phyloP scores from a whole-genome alignment of 2,113 vertebrate species.

The Labeo rohita region DNA sequence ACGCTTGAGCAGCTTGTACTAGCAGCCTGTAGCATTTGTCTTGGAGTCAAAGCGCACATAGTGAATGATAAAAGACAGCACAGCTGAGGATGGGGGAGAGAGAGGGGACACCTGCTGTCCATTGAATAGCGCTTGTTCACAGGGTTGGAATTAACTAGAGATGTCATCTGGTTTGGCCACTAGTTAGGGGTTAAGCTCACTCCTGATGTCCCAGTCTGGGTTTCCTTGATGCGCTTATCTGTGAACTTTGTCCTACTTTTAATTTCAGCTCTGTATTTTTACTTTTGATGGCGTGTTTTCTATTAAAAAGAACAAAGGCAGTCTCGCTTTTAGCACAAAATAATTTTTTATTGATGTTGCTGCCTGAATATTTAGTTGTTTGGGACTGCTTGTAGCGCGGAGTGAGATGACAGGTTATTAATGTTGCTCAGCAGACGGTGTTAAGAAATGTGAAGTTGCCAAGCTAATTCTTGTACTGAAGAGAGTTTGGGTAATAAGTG shows the following conservation, averaged over 20 bases:
- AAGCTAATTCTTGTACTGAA: constrained; percentile 7
- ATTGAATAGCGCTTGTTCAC: constrained; percentile 30
- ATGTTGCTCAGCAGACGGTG: background rate
- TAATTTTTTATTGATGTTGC: background rate
- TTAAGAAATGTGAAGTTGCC: background rate
- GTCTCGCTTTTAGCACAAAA: background rate
- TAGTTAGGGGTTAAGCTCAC: constrained; percentile 39
- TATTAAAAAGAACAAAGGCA: background rate
- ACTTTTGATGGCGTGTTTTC: background rate
- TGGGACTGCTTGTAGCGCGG: background rate
- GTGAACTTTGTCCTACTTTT: constrained; percentile 51
- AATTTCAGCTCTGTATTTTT: background rate
- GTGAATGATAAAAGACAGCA: constrained; percentile 48
- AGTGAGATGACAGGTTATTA: background rate
- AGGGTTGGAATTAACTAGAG: constrained; percentile 51
- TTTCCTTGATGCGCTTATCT: constrained; percentile 13
- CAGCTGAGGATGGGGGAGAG: constrained; percentile 53
- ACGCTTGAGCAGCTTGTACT: background rate
- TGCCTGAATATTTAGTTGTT: constrained; percentile 10
- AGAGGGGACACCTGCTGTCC: constrained; percentile 13
- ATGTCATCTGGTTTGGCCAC: constrained; percentile 42
- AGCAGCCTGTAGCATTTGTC: constrained; percentile 31
- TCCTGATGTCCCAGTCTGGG: background rate
- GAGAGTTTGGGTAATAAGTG: background rate
- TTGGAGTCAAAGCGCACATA: constrained; percentile 38